phyloP scores from a whole-genome alignment of 2,797 vertebrate genomes.

The Coilia nasus region DNA sequence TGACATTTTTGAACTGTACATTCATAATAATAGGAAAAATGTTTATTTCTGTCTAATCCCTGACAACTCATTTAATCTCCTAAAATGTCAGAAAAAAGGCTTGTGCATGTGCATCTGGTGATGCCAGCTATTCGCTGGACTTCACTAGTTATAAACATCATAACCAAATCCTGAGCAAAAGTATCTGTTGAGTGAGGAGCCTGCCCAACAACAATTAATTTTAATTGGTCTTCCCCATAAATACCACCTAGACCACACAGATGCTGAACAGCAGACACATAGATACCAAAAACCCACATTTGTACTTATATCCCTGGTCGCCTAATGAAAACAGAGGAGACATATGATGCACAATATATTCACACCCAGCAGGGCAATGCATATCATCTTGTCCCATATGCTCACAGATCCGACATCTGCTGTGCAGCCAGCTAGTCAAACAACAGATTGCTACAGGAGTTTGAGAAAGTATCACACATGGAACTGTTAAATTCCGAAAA shows the following conservation, averaged over 20 bases:
- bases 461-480: not conserved
- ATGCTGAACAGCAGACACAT: not conserved
- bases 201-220: not conserved
- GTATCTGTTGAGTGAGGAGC: too few relatives aligned
- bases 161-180: too few relatives aligned
- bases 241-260: not conserved
- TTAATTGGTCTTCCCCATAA: not conserved
- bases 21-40: too few relatives aligned
- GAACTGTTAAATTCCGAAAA: not conserved
- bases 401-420: not conserved
- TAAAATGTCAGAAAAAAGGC: too few relatives aligned
- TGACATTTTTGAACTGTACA: too few relatives aligned
- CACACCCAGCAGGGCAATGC: not conserved
- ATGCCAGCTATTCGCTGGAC: too few relatives aligned
- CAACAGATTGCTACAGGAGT: not conserved
- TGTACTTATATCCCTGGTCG: not conserved
- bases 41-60: too few relatives aligned
- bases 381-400: constrained; percentile 2
- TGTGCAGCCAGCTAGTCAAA: not conserved
- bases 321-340: constrained; percentile 3
- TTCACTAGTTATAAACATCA: too few relatives aligned
- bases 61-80: too few relatives aligned
- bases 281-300: not conserved
- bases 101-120: too few relatives aligned
- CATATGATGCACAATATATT: constrained; percentile 6